Percentiles rank a stretch among this genome's conserved stretches.
Evolutionary conservation across 2,113 vertebrate species (phyloP).

Genomic region (Corapipo altera): DNA sequence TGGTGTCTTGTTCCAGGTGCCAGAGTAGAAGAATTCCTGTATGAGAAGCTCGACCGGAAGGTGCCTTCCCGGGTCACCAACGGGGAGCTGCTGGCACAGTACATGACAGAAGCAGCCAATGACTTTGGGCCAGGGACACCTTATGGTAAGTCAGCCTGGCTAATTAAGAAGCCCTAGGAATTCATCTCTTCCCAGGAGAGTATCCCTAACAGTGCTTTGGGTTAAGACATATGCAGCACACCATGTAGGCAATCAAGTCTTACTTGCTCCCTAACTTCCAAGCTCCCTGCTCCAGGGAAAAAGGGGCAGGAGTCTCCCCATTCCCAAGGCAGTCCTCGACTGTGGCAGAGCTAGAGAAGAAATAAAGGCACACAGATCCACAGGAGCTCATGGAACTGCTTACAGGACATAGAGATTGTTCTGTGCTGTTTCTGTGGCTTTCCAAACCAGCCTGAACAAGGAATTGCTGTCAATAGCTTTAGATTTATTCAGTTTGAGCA

Average conservation of each 20-base stretch:
- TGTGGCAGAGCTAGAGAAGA: neutral
- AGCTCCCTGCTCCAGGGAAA: neutral
- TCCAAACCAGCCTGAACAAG: neutral
- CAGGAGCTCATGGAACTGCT: neutral
- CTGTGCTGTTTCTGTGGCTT: neutral
- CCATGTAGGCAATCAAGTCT: neutral
- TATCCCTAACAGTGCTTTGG: neutral
- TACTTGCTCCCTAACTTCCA: neutral
- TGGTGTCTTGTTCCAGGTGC: constrained; percentile 70
- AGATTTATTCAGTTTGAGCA: neutral
- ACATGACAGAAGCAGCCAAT: constrained; percentile 88
- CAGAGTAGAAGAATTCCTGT: constrained; percentile 94
- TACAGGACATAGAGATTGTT: neutral
- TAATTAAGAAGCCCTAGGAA: neutral
- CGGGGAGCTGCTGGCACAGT: constrained; percentile 88
- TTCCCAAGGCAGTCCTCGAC: neutral
- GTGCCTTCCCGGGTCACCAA: constrained; percentile 89
- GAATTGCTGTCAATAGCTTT: neutral
- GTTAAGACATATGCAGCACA: neutral
- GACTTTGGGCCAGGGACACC: constrained; percentile 87
- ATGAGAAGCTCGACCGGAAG: constrained; percentile 94
- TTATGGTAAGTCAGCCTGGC: constrained; percentile 79
- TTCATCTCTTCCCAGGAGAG: neutral
- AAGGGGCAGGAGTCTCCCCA: neutral
- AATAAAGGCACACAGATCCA: neutral